Conservation (phyloP, 2,113 vertebrate genomes). For the Gymnorhina tibicen region DNA sequence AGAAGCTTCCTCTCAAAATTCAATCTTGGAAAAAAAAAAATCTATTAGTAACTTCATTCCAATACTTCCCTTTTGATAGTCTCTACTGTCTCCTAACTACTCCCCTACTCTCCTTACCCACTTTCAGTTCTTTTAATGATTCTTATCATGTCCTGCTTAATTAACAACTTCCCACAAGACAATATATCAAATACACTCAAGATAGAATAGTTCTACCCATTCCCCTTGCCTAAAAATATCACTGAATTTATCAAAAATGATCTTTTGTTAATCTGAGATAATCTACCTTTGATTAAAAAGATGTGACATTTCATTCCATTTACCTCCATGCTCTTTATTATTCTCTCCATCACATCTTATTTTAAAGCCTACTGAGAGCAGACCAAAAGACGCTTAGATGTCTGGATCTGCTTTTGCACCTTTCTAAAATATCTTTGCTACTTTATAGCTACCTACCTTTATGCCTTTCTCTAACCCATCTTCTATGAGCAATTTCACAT, state of each 20-base stretch:
- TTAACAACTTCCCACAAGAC: constrained; percentile 22
- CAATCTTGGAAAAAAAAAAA: background rate
- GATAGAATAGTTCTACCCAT: background rate
- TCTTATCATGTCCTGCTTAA: constrained; percentile 19
- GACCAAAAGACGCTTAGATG: background rate
- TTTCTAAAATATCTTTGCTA: background rate
- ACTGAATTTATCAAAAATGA: constrained; percentile 18
- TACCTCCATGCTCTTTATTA: background rate
- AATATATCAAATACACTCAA: constrained; percentile 41
- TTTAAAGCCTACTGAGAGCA: background rate
- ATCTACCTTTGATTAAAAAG: constrained; percentile 46
- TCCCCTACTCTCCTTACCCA: background rate
- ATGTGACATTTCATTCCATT: constrained; percentile 13
- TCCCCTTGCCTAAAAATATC: constrained; percentile 42
- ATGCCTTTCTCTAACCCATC: background rate
- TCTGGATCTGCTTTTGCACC: background rate
- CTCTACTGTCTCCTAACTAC: background rate
- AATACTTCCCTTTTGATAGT: background rate
- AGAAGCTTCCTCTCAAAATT: background rate
- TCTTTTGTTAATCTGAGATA: constrained; percentile 37
- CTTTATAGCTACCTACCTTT: background rate
- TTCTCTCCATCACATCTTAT: background rate
- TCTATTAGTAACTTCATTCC: background rate
- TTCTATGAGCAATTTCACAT: background rate
- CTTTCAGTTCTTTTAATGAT: constrained; percentile 1